phyloP scores from a whole-genome alignment of 2,797 vertebrate species.

The Mus caroli region DNA sequence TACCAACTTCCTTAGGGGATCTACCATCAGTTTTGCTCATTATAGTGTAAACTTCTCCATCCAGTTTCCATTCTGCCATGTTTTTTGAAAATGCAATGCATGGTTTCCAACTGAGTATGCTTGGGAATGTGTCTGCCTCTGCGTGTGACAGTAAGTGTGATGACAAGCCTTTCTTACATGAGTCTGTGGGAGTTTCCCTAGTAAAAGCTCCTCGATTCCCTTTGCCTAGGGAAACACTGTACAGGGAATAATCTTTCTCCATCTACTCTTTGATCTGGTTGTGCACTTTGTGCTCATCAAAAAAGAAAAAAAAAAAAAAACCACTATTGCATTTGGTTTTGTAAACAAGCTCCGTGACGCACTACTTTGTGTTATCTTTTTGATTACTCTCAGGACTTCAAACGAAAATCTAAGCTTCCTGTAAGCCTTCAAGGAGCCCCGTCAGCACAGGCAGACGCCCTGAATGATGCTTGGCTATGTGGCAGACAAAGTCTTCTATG shows the following conservation, averaged over 20 bases:
- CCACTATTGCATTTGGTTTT: neutral
- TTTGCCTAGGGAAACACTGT: neutral
- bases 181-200: neutral
- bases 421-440: neutral
- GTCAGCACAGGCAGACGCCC: neutral
- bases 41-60: neutral
- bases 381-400: neutral
- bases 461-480: neutral
- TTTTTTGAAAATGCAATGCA: neutral
- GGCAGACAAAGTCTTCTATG: neutral
- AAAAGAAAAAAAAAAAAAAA: no score
- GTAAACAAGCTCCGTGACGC: neutral
- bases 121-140: neutral
- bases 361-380: neutral
- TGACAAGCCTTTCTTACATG: neutral
- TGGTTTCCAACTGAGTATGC: neutral
- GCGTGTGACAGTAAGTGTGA: neutral
- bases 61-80: neutral
- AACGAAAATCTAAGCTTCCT: neutral
- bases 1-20: neutral
- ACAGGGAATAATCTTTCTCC: neutral
- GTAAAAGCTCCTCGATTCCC: neutral
- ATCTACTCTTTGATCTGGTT: neutral
- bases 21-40: neutral
- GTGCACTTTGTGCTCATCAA: neutral